Conservation (phyloP, 2,888 invertebrate genomes). For the Habroteleia sp. region DNA sequence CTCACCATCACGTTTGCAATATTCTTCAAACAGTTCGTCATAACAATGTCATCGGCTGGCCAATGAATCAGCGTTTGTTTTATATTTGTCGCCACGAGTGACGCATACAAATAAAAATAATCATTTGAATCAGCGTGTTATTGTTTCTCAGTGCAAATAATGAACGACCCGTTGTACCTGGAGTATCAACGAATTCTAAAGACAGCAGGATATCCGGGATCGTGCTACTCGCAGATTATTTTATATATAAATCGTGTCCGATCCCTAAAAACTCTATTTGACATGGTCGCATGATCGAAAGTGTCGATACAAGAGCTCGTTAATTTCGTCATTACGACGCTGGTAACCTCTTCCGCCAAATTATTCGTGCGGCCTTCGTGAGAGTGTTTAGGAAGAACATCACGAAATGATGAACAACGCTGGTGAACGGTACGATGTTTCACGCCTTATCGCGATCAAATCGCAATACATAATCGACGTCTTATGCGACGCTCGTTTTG, state of each 20-base stretch:
- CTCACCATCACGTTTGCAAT: background rate
- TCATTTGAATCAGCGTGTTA: conserved; percentile 28
- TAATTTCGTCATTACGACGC: conserved; percentile 51
- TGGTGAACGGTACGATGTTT: conserved; percentile 26
- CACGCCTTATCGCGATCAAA: conserved; percentile 61
- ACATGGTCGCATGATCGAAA: conserved; percentile 24
- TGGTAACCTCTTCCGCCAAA: conserved; percentile 25
- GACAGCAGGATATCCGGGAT: conserved; percentile 62
- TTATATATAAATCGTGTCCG: conserved; percentile 8
- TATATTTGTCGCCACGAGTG: conserved; percentile 55
- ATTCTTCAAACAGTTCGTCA: conserved; percentile 3
- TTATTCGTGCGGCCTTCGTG: conserved; percentile 51
- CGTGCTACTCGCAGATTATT: conserved; percentile 30
- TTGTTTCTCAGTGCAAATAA: conserved; percentile 41
- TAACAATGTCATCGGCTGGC: conserved; percentile 19
- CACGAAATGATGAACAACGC: conserved; percentile 54
- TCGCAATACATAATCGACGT: conserved; percentile 63
- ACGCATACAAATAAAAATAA: conserved; percentile 59
- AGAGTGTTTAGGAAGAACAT: conserved; percentile 60
- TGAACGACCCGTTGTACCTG: conserved; percentile 31
- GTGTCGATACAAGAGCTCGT: conserved; percentile 36
- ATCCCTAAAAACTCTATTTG: conserved; percentile 3
- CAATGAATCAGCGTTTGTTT: conserved; percentile 55
- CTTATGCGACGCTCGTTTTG: conserved; percentile 51
- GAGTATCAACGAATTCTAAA: conserved; percentile 39